phyloP scores from a whole-genome alignment of 2,797 vertebrate species.

The Decapterus maruadsi region DNA sequence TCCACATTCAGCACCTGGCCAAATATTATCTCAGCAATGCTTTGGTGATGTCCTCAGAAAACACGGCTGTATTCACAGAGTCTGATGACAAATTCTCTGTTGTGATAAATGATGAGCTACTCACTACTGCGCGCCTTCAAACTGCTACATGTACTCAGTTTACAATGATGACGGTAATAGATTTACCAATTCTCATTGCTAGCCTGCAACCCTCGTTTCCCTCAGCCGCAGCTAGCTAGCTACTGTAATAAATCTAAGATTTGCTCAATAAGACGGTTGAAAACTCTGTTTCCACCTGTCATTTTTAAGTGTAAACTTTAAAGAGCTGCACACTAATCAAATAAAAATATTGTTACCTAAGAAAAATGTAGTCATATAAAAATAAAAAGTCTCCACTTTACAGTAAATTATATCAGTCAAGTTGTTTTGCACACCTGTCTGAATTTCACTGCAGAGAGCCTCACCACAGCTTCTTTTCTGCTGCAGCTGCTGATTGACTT shows the following conservation, averaged over 20 bases:
- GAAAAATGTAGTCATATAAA: too few relatives aligned
- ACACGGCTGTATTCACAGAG: conserved; percentile 19
- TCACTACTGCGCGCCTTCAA: conserved; percentile 1
- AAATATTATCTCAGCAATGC: conserved; percentile 74
- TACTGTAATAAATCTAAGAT: not conserved
- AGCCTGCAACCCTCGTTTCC: not conserved
- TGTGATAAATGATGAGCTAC: conserved; percentile 22
- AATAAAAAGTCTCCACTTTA: too few relatives aligned
- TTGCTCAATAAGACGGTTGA: not conserved
- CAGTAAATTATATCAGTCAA: too few relatives aligned
- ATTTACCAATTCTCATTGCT: conserved; percentile 17
- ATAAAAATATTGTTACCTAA: too few relatives aligned
- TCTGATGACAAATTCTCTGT: conserved; percentile 28
- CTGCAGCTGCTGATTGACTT: too few relatives aligned
- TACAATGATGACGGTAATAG: not conserved
- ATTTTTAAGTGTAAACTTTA: too few relatives aligned
- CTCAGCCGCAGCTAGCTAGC: not conserved
- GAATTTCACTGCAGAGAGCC: not conserved
- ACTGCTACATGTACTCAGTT: not conserved
- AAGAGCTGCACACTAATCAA: too few relatives aligned
- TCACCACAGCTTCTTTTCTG: not conserved
- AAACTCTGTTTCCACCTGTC: not conserved
- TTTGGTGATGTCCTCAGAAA: conserved; percentile 58
- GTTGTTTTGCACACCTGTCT: not conserved
- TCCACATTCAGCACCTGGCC: conserved; percentile 71